Evolutionary conservation across 2,113 vertebrate genomes (phyloP).

Genomic region (Artemisiospiza belli): DNA sequence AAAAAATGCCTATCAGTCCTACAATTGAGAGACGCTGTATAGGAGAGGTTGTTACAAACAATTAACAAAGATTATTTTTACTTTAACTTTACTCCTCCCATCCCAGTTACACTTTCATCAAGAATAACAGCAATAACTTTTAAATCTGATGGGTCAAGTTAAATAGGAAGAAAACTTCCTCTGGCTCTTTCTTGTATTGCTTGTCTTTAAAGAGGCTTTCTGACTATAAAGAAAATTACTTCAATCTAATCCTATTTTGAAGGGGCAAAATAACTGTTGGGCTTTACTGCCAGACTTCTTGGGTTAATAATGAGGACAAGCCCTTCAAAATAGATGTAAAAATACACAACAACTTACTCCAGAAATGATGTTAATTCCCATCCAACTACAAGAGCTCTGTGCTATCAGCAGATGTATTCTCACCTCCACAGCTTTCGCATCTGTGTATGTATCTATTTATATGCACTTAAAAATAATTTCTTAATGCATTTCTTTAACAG

Average conservation of each 20-base stretch:
- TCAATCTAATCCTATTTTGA: slow-evolving; percentile 3
- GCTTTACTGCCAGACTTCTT: not conserved
- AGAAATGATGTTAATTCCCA: not conserved
- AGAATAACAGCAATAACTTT: not conserved
- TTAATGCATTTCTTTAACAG: slow-evolving; percentile 17
- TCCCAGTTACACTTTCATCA: not conserved
- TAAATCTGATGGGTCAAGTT: not conserved
- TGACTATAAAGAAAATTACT: not conserved
- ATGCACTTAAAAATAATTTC: not conserved
- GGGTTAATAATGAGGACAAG: not conserved
- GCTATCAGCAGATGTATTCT: slow-evolving; percentile 17
- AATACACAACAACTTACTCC: not conserved
- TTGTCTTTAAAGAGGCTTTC: not conserved
- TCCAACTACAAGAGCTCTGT: not conserved
- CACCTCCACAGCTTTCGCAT: not conserved
- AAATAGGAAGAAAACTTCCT: not conserved
- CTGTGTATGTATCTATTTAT: not conserved
- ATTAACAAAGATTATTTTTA: not conserved
- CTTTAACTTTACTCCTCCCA: not conserved
- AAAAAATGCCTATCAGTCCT: not conserved
- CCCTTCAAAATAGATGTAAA: not conserved
- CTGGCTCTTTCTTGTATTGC: not conserved
- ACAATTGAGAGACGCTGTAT: not conserved
- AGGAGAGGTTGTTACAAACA: not conserved
- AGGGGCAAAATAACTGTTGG: not conserved